Percentiles rank a stretch among this genome's conserved stretches.
phyloP scores from a whole-genome alignment of 2,888 invertebrate species.

The Agrilus cyanescens region DNA sequence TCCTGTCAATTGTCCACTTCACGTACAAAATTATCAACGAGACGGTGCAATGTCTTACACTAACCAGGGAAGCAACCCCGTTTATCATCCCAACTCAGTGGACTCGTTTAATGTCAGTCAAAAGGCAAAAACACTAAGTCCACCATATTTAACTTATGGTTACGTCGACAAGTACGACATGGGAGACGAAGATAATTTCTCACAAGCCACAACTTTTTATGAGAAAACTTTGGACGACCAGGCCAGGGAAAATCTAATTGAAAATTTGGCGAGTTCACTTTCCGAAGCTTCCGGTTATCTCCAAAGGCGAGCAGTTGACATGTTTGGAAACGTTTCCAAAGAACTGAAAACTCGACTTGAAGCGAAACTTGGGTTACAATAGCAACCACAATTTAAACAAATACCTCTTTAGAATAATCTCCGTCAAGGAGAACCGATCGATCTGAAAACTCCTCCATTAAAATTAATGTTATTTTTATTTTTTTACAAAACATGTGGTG shows the following conservation, averaged over 20 bases:
- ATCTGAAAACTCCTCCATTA: too few relatives aligned
- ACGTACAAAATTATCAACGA: constrained; percentile 69
- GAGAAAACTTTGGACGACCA: constrained; percentile 62
- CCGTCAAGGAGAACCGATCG: too few relatives aligned
- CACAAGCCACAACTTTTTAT: constrained; percentile 74
- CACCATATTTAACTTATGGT: constrained; percentile 50
- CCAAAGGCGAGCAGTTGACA: constrained; percentile 71
- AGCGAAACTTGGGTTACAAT: too few relatives aligned
- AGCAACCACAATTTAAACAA: too few relatives aligned
- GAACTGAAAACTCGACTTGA: too few relatives aligned
- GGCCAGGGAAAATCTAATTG: constrained; percentile 56
- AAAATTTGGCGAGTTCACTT: constrained; percentile 71
- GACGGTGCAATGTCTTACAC: constrained; percentile 70
- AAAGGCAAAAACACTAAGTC: constrained; percentile 47
- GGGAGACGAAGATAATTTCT: constrained; percentile 82
- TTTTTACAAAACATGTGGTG: too few relatives aligned
- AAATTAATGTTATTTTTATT: too few relatives aligned
- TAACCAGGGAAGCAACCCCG: constrained; percentile 83
- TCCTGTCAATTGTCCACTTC: constrained; percentile 87
- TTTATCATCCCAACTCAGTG: constrained; percentile 96
- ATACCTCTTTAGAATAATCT: too few relatives aligned
- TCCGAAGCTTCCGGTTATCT: constrained; percentile 70
- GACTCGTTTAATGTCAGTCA: constrained; percentile 68
- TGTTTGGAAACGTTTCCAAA: constrained; percentile 41
- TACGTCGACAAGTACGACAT: constrained; percentile 70